Evolutionary conservation across 2,888 invertebrate species (phyloP), one percentile per base, ranked within the genome.

Genomic region (Neelides folsomi): DNA sequence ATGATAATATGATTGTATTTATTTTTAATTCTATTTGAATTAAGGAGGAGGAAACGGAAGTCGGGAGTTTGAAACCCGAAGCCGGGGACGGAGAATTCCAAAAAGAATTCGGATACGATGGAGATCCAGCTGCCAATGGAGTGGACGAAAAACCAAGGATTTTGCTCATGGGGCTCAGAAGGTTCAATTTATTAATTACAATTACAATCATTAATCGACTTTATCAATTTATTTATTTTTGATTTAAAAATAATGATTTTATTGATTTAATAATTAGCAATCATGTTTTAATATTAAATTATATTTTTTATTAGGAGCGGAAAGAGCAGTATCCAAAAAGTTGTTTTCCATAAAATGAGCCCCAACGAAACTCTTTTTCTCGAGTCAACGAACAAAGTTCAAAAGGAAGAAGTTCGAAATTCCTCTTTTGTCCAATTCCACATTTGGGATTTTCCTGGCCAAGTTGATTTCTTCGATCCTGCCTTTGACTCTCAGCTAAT

Each of bases 341-440:
- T 99, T 4, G 98, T 99, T n/a, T 99, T 99, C 71, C 97, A 98
- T 71, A 99, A 99, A 75, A 98, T 99, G 92, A 94, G 97, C 2
- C 98, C 98, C 1, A 98, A 97, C 74, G 98, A 99, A 74, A 99
- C 98, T 0, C 75, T 98, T 50, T 98, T 98, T 70, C 75, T 98
- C 59, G 98, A 98, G 71, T 94, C 94, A 60, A 99, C 97, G 47
- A 94, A 92, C 71, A 93, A 97, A 77, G 92, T 98, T 64, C 27
- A 27, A 2, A 95, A 94, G 73, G 95, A 98, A 74, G 94, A 95
- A 69, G 92, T 98, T 58, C 90, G 90, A 66, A 94, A 94, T 71
- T 83, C 84, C 44, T 85, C 97, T 67, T 99, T 99, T 77, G 94
- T 99, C 47, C 95, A 97, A 71, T 98, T 98, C 74, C 93, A 97